These are phyloP conservation scores for Mus musculus DNA, from an alignment of 2,113 vertebrate genomes.

Conservation along the genomic window DNA sequence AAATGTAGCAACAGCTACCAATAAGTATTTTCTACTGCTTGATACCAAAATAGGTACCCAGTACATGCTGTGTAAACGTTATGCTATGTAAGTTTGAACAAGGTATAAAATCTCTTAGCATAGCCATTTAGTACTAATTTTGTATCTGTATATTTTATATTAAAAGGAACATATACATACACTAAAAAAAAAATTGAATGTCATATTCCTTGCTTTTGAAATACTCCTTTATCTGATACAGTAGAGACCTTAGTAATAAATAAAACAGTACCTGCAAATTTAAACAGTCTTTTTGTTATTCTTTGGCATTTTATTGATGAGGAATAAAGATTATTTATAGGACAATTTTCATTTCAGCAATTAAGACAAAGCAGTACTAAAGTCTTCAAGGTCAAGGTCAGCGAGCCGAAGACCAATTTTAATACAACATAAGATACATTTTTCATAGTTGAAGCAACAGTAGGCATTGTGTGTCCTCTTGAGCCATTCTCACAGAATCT, in stretches of 20 bases:
- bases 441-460: not conserved
- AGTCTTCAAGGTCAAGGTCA: slow-evolving; percentile 16
- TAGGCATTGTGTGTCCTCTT: not conserved
- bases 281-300: not conserved
- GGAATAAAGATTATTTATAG: not conserved
- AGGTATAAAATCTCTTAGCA: not conserved
- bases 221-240: not conserved
- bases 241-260: slow-evolving; percentile 3
- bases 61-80: not conserved
- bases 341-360: not conserved
- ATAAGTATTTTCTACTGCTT: slow-evolving; percentile 17
- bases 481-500: slow-evolving; percentile 3
- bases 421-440: not conserved
- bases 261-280: not conserved
- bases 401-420: not conserved
- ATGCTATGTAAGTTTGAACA: not conserved
- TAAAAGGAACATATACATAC: not conserved
- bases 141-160: slow-evolving; percentile 52
- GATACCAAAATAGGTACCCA: slow-evolving; percentile 18
- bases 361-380: not conserved
- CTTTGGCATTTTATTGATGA: not conserved
- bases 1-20: not conserved
- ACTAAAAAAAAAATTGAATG: not conserved
- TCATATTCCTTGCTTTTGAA: not conserved
- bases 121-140: slow-evolving; percentile 24